phyloP scores from a whole-genome alignment of 2,113 vertebrate genomes.

The Cephalophus harveyi region DNA sequence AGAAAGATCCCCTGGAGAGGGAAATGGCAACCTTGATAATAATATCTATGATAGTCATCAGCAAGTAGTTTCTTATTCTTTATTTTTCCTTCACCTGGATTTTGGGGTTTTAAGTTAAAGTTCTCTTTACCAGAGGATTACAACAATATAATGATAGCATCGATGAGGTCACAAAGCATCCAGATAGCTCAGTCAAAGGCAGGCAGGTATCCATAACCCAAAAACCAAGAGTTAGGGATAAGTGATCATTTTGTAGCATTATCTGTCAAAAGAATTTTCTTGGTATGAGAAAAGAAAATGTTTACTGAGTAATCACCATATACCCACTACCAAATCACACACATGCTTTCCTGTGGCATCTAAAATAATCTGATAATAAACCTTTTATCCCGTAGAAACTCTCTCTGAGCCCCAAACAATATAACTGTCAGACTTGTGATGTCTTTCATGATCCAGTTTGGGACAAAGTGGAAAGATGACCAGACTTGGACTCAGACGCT shows the following conservation, averaged over 20 bases:
- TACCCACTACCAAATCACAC: neutral
- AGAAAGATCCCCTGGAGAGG: neutral
- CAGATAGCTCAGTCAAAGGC: neutral
- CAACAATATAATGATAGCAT: neutral
- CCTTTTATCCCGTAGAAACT: neutral
- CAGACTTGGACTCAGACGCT: neutral
- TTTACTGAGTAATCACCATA: neutral
- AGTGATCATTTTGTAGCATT: neutral
- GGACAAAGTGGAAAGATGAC: neutral
- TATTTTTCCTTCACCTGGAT: neutral
- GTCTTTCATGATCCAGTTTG: neutral
- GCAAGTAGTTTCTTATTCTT: neutral
- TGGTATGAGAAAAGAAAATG: neutral
- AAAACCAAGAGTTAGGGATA: neutral
- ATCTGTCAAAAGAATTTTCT: neutral
- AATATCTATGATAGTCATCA: neutral
- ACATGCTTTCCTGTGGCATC: neutral
- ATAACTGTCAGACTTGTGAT: neutral
- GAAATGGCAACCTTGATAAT: neutral
- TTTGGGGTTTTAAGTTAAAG: neutral
- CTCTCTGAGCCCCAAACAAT: neutral
- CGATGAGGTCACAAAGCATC: neutral
- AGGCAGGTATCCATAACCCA: neutral
- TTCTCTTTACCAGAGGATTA: neutral
- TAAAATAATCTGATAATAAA: neutral